Percentiles rank a stretch among this genome's conserved stretches.
Evolutionary conservation across 2,888 invertebrate genomes (phyloP).

Genomic region (Oithona nana): DNA sequence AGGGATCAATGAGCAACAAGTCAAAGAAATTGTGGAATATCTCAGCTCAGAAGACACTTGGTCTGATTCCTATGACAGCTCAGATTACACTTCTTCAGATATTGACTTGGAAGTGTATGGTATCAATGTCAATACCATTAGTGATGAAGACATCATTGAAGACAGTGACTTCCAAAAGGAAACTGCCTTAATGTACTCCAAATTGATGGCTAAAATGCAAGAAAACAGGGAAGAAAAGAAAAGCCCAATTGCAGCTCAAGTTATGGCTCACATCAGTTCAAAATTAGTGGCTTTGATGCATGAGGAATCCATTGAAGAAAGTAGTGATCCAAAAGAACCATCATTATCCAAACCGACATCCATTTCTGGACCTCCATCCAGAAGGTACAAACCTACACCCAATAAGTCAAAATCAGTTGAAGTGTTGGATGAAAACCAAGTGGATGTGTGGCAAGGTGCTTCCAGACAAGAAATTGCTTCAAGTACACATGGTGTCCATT

Average conservation of each 20-base stretch:
- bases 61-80: slow-evolving; percentile 82
- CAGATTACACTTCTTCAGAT: slow-evolving; percentile 74
- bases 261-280: slow-evolving; percentile 77
- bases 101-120: slow-evolving; percentile 39
- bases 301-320: slow-evolving; percentile 36
- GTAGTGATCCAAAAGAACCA: slow-evolving; percentile 3
- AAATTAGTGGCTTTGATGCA: slow-evolving; percentile 73
- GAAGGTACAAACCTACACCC: neutral
- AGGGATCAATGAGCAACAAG: slow-evolving; percentile 71
- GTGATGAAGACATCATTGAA: slow-evolving; percentile 33
- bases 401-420: neutral
- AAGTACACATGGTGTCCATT: neutral
- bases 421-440: neutral
- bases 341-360: neutral
- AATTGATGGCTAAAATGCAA: slow-evolving; percentile 11
- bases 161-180: slow-evolving; percentile 2
- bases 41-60: slow-evolving; percentile 77
- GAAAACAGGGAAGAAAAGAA: neutral
- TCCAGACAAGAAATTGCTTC: neutral
- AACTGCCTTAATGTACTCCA: slow-evolving; percentile 5
- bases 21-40: slow-evolving; percentile 76
- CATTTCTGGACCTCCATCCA: slow-evolving; percentile 16
- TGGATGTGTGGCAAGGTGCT: slow-evolving; percentile 9
- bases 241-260: slow-evolving; percentile 67
- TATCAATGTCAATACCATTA: slow-evolving; percentile 21